Evolutionary conservation across 2,888 invertebrate species (phyloP).

Genomic region (Epistrophella euchroma): DNA sequence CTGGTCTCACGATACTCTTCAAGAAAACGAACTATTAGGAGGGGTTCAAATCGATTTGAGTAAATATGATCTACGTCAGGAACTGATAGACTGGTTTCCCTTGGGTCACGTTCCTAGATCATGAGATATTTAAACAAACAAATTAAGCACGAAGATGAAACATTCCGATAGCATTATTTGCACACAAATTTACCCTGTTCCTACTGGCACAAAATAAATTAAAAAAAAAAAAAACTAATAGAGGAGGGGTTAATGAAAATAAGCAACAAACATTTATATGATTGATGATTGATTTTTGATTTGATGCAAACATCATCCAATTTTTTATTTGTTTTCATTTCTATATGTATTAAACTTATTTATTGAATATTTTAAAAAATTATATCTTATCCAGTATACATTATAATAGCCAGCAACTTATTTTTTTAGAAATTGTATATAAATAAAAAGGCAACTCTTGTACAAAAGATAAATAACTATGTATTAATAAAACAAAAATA

Average conservation of each 20-base stretch:
- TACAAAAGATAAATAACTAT: slow-evolving; percentile 53
- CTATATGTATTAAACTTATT: slow-evolving; percentile 61
- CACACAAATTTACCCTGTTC: slow-evolving; percentile 41
- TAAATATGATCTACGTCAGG: slow-evolving; percentile 89
- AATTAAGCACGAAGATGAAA: slow-evolving; percentile 43
- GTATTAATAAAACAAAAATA: slow-evolving; percentile 15
- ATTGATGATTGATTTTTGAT: slow-evolving; percentile 50
- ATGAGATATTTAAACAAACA: slow-evolving; percentile 56
- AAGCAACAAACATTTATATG: slow-evolving; percentile 50
- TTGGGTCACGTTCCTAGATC: slow-evolving; percentile 84
- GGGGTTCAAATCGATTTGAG: slow-evolving; percentile 93
- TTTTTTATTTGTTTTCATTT: slow-evolving; percentile 56
- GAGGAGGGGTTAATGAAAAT: slow-evolving; percentile 17
- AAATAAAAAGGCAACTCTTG: slow-evolving; percentile 52
- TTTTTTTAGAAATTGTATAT: slow-evolving; percentile 68
- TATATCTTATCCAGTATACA: slow-evolving; percentile 25
- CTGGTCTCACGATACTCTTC: slow-evolving; percentile 96
- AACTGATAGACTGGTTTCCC: slow-evolving; percentile 94
- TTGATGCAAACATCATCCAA: not conserved
- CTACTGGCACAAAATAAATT: slow-evolving; percentile 38
- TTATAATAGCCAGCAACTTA: slow-evolving; percentile 38
- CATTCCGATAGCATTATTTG: slow-evolving; percentile 65
- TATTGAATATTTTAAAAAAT: slow-evolving; percentile 51
- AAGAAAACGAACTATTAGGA: slow-evolving; percentile 97
- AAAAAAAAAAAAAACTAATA: slow-evolving; percentile 10